Evolutionary conservation across 2,888 invertebrate genomes (phyloP).

Genomic region (Lycaena phlaeas): DNA sequence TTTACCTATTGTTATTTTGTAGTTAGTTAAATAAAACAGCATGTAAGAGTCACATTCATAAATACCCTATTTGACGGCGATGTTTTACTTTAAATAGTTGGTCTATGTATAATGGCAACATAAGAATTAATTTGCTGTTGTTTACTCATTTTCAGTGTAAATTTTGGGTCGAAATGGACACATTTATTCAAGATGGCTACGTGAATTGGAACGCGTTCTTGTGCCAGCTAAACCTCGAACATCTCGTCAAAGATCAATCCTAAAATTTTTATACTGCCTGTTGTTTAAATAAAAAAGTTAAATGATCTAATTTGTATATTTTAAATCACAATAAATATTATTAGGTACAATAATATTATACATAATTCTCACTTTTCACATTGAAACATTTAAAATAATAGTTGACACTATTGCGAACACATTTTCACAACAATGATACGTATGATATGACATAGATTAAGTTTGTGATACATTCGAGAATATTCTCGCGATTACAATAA

Average conservation of each 20-base stretch:
- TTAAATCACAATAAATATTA: constrained; percentile 51
- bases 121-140: too few species aligned
- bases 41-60: too few species aligned
- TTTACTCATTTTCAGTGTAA: constrained; percentile 53
- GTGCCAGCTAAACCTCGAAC: constrained; percentile 58
- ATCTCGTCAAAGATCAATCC: constrained; percentile 51
- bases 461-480: background rate
- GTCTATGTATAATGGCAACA: too few species aligned
- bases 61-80: too few species aligned
- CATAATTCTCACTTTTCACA: constrained; percentile 27
- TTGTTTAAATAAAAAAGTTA: constrained; percentile 16
- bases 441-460: constrained; percentile 20
- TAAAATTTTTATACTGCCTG: constrained; percentile 13
- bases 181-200: constrained; percentile 42
- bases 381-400: constrained; percentile 23
- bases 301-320: constrained; percentile 30
- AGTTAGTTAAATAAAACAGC: too few species aligned
- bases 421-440: constrained; percentile 57
- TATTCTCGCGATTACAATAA: too few species aligned
- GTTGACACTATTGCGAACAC: constrained; percentile 56
- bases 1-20: too few species aligned
- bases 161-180: constrained; percentile 47
- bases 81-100: too few species aligned
- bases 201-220: constrained; percentile 65
- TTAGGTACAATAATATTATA: constrained; percentile 7